Evolutionary conservation across 1,140 invertebrate genomes (phyloP).

Genomic region (Bombus picipes): DNA sequence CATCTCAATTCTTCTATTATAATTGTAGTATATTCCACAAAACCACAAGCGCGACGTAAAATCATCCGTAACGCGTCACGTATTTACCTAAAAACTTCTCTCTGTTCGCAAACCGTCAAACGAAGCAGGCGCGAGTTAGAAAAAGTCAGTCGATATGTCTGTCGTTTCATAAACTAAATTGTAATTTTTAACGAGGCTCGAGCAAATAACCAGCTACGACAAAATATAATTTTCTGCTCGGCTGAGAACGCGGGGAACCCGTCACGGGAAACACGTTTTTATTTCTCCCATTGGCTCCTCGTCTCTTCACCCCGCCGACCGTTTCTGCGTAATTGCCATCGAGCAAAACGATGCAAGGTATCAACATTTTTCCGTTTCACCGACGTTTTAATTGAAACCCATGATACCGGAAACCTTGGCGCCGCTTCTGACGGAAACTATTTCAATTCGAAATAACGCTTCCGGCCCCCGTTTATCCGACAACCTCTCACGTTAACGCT

Average conservation of each 20-base stretch:
- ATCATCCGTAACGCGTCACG: too few relatives aligned
- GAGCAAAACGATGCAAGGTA: slow-evolving; percentile 34
- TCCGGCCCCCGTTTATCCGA: background rate
- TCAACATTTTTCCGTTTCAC: slow-evolving; percentile 51
- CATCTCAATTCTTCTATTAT: too few relatives aligned
- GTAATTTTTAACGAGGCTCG: slow-evolving; percentile 27
- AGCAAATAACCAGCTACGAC: background rate
- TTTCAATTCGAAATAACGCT: slow-evolving; percentile 1
- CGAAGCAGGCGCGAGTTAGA: background rate
- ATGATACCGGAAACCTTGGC: slow-evolving; percentile 32
- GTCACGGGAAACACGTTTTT: slow-evolving; percentile 19
- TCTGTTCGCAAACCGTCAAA: background rate
- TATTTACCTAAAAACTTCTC: too few relatives aligned
- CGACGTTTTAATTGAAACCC: slow-evolving; percentile 59
- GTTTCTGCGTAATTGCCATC: slow-evolving; percentile 37
- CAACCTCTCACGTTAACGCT: slow-evolving; percentile 41
- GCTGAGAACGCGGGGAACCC: background rate
- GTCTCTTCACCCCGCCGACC: too few relatives aligned
- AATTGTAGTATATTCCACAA: too few relatives aligned
- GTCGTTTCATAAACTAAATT: slow-evolving; percentile 33
- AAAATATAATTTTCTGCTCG: slow-evolving; percentile 47
- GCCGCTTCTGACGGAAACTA: background rate
- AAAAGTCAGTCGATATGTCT: background rate
- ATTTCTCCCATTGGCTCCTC: background rate
- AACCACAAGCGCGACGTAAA: too few relatives aligned